phyloP scores from a whole-genome alignment of 2,888 invertebrate genomes.

The Belgica antarctica region DNA sequence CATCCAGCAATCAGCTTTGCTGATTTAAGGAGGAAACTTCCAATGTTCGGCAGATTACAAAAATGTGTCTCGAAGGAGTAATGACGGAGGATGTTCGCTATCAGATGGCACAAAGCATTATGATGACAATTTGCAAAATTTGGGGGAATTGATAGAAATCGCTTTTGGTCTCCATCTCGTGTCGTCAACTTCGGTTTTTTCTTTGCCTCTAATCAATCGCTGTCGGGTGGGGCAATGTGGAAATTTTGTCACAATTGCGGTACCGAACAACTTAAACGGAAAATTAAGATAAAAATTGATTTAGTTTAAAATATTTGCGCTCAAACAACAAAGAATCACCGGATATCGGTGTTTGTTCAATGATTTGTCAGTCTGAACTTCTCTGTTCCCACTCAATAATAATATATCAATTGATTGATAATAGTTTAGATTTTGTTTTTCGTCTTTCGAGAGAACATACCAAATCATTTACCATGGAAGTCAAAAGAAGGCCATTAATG shows the following conservation, averaged over 20 bases:
- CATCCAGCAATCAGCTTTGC: background rate
- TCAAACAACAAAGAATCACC: no score
- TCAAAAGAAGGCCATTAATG: slow-evolving; percentile 6
- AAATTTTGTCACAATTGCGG: no score
- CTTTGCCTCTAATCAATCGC: background rate
- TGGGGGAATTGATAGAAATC: slow-evolving; percentile 9
- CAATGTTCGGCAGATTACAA: slow-evolving; percentile 1
- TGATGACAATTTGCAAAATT: slow-evolving; percentile 22
- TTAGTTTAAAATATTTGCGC: no score
- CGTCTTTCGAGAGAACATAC: slow-evolving; percentile 14
- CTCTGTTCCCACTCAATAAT: no score
- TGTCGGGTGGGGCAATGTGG: no score
- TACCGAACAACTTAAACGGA: no score
- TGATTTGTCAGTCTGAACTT: no score
- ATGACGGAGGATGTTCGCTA: background rate
- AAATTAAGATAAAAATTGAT: no score
- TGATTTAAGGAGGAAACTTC: background rate
- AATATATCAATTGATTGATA: slow-evolving; percentile 32
- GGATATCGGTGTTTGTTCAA: no score
- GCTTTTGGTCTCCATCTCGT: background rate
- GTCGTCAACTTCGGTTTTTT: background rate
- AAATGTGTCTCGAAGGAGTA: background rate
- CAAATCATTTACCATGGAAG: background rate
- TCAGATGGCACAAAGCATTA: slow-evolving; percentile 26
- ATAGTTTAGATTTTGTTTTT: slow-evolving; percentile 17